Base-by-base conservation (phyloP, 2,888 invertebrate genomes). In the Copidosoma aretas region DNA sequence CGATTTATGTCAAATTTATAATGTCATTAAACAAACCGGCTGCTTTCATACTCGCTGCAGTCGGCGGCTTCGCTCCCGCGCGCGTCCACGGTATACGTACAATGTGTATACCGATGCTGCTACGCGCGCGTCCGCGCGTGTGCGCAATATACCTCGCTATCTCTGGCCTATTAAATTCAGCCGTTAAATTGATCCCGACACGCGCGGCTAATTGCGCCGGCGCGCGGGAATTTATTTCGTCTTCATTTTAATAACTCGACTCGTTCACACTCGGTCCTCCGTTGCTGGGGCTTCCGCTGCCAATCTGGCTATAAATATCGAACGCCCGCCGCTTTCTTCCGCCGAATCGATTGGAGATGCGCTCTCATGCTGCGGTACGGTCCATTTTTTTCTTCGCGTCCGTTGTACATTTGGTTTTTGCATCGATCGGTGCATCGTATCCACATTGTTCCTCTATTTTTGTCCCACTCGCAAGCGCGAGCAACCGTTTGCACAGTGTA, bases 301-400 rank as follows among this genome's bases (percentile, higher is more conserved):
- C n/a, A n/a, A n/a, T n/a, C n/a, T n/a, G n/a, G n/a, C n/a, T n/a
- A 64, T 60, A 60, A 10, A 60, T 8, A 58, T 25, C 24, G 12
- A 58, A 58, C 17, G 5, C 17, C 32, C 8, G 15, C 32, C 8
- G 15, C 15, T 21, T 19, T 19, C 46, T 15, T 24, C 52, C 3
- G 52, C 24, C 39, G 21, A 41, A 22, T 53, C 1, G 14, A 52
- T 22, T 12, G 39, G n/a, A n/a, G n/a, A n/a, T n/a, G n/a, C n/a
- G n/a, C 3, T 41, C 12, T 17, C 21, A 17, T 24, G 19, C 43
- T 12, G n/a, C n/a, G n/a, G n/a, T n/a, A n/a, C n/a, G n/a, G n/a
- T n/a, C n/a, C n/a, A n/a, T 12, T 58, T 58, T 51, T 58, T 46
- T 46, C 46, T 15, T 17, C n/a, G n/a, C n/a, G n/a, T n/a, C n/a